Evolutionary conservation across 35 echinoderm and acorn worm species (phyloP), one percentile per base, ranked within the genome.

Genomic region (Chiridota heheva): DNA sequence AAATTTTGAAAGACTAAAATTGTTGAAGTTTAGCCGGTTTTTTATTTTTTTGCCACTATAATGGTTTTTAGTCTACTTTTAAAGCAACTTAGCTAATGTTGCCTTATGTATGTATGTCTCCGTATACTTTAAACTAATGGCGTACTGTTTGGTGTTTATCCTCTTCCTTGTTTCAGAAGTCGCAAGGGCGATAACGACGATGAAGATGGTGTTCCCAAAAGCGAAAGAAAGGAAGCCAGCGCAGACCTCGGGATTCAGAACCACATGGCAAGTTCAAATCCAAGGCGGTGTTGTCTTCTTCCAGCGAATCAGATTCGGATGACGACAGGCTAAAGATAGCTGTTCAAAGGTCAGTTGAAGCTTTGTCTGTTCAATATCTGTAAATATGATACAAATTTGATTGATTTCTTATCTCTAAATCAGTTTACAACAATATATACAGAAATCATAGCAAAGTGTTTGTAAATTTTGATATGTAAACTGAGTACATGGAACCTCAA

Each of bases 301-400:
- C 94, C 34, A 97, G 89, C 34, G 94, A 97, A 35, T 97, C 94
- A 5, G 94, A 97, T 61, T 97, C 94, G 0, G 94, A 98, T 53
- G 84, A 67, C 26, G 93, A 86, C 13, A 90, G 70, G 40, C 88
- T 84, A 34, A 81, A 87, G 27, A 90, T 87, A 36, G 67, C 72
- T 17, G 79, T 58, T 7, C 34, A 83, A 31, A 78, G 81, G 88
- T 90, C 44, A 26, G 34, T 58, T 26, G 6, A 17, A 36, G 16
- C 28, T 34, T 38, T 28, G 20, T 68, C 25, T 25, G 5, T 82
- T 82, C 1, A 64, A 36, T 36, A 7, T 1, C 22, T 48, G 31
- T 43, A 84, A 27, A 32, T 36, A 28, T 44, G 27, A 39, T 33
- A 28, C 37, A 27, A 7, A 51, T 72, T 20, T 72, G 42, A 34